These are phyloP conservation scores for Monarcha castaneiventris DNA, from an alignment of 2,113 vertebrate genomes.

Conservation along the genomic window DNA sequence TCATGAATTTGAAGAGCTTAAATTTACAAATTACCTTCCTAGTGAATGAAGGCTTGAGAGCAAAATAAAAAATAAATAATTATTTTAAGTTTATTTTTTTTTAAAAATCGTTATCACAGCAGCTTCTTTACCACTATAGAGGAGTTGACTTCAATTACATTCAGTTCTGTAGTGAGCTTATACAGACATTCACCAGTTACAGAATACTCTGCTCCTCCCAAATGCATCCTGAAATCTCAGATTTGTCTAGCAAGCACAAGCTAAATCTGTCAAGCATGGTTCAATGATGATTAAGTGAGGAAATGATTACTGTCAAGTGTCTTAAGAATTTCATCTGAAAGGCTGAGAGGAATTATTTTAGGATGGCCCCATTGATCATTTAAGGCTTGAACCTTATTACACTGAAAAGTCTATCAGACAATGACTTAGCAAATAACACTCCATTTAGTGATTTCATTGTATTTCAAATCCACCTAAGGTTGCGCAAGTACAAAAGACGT, in stretches of 20 bases:
- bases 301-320: conserved; percentile 60
- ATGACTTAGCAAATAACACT: conserved; percentile 31
- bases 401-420: background rate
- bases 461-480: conserved; percentile 7
- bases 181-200: background rate
- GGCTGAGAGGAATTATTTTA: conserved; percentile 57
- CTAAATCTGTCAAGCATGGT: conserved; percentile 56
- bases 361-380: conserved; percentile 9
- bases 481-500: background rate
- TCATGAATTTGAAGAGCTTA: background rate
- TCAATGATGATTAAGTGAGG: conserved; percentile 49
- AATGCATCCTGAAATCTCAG: conserved; percentile 10
- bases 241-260: conserved; percentile 53
- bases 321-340: conserved; percentile 47
- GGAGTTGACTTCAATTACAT: background rate
- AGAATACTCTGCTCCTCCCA: background rate
- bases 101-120: background rate
- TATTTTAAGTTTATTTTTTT: too few relatives aligned
- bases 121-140: background rate
- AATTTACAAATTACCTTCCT: background rate
- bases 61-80: background rate
- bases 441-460: background rate
- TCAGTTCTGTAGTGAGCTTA: background rate
- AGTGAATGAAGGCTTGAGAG: background rate
- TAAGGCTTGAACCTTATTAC: conserved; percentile 7